phyloP scores from a whole-genome alignment of 2,797 vertebrate species.

The Parauchenoglanis punctatus region DNA sequence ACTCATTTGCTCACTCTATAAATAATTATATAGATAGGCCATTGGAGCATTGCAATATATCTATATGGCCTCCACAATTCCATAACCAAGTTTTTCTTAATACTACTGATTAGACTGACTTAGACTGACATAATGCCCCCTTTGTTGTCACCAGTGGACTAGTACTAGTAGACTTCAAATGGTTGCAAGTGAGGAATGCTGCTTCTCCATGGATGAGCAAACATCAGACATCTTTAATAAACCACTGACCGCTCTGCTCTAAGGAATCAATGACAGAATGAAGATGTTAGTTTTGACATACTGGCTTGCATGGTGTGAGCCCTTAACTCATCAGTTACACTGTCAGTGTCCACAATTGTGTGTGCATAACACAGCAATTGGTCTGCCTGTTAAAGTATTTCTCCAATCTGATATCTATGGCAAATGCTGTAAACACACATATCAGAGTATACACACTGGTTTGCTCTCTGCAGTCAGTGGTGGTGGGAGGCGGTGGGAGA shows the following conservation, averaged over 20 bases:
- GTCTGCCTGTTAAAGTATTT: constrained; percentile 4
- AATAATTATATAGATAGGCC: too few species aligned
- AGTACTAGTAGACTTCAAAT: neutral
- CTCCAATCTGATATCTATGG: constrained; percentile 57
- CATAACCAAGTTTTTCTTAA: neutral
- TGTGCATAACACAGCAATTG: constrained; percentile 10
- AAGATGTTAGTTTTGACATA: constrained; percentile 78
- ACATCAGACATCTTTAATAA: constrained; percentile 64
- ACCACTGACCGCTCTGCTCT: constrained; percentile 61
- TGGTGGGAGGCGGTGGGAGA: constrained; percentile 33
- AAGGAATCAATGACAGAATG: constrained; percentile 68
- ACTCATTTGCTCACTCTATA: neutral
- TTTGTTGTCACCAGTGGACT: neutral
- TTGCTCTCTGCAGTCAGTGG: constrained; percentile 36
- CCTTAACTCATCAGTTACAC: constrained; percentile 66
- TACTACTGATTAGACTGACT: neutral
- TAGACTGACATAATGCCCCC: neutral
- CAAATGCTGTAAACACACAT: constrained; percentile 44
- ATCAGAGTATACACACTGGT: constrained; percentile 60
- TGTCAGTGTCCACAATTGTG: constrained; percentile 60
- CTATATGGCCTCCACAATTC: neutral
- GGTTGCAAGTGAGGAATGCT: constrained; percentile 19
- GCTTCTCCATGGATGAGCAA: constrained; percentile 39
- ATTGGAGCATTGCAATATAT: neutral
- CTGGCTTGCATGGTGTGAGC: constrained; percentile 57